phyloP scores from a whole-genome alignment of 2,113 vertebrate genomes.

The Emydura subglobosa region DNA sequence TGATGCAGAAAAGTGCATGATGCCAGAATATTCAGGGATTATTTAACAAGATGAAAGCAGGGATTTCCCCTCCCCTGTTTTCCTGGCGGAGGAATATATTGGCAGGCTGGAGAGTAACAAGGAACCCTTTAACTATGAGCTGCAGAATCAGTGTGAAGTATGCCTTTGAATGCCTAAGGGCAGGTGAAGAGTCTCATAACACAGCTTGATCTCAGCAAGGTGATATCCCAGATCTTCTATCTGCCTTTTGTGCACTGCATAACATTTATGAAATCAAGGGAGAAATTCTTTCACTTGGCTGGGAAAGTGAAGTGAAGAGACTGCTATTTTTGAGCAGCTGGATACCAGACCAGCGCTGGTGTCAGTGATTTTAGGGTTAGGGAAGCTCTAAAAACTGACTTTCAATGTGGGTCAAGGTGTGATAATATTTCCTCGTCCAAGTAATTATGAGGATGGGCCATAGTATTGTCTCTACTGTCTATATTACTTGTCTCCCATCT shows the following conservation, averaged over 20 bases:
- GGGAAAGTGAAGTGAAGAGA: not conserved
- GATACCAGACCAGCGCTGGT: too few relatives aligned
- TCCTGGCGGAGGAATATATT: not conserved
- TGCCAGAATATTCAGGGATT: not conserved
- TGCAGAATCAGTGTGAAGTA: not conserved
- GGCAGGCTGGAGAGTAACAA: not conserved
- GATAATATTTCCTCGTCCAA: not conserved
- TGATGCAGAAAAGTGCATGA: not conserved
- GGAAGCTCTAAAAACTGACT: not conserved
- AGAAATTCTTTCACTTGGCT: not conserved
- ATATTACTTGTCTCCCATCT: constrained; percentile 27
- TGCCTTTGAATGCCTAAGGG: not conserved
- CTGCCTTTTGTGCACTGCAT: not conserved
- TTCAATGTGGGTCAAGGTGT: not conserved
- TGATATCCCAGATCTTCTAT: not conserved
- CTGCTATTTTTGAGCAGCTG: not conserved
- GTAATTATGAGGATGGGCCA: not conserved
- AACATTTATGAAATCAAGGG: not conserved
- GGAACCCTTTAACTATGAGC: not conserved
- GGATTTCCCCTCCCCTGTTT: not conserved
- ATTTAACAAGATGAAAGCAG: not conserved
- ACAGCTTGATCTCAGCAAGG: not conserved
- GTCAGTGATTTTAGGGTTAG: not conserved
- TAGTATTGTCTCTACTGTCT: not conserved
- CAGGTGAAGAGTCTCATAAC: not conserved